A percentile compares a stretch with the other conserved stretches of the same genome.
Evolutionary conservation across 2,888 invertebrate genomes (phyloP).

Genomic region (Pherbina coryleti): DNA sequence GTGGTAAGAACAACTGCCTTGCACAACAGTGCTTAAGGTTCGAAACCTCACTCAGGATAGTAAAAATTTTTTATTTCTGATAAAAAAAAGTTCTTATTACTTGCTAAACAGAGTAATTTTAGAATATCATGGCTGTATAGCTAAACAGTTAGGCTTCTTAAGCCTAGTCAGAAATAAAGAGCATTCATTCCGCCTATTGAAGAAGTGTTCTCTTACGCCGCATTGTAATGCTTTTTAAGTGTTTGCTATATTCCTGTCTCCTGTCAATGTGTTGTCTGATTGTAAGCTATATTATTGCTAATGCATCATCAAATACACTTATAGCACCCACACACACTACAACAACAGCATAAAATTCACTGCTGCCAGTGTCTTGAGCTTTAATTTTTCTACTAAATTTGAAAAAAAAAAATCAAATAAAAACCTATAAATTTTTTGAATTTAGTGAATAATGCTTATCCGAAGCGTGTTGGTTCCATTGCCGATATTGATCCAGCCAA

Average conservation of each 20-base stretch:
- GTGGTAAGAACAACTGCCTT: no score
- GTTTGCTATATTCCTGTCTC: not conserved
- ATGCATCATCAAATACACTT: not conserved
- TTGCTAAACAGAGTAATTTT: no score
- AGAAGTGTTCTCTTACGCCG: no score
- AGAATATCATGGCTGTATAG: no score
- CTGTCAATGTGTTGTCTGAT: not conserved
- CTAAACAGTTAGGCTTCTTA: no score
- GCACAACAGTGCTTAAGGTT: no score
- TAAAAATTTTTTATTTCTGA: no score
- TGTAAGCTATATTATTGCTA: not conserved
- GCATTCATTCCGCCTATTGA: no score
- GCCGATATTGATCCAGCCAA: conserved; percentile 95
- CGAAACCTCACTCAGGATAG: no score
- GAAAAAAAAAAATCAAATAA: not conserved
- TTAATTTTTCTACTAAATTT: not conserved
- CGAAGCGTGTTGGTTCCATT: conserved; percentile 87
- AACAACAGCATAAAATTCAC: not conserved
- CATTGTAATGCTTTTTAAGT: not conserved
- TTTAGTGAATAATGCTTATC: conserved; percentile 68
- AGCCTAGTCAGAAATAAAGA: no score
- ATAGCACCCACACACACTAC: not conserved
- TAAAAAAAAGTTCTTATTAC: no score
- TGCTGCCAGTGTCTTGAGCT: not conserved
- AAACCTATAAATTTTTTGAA: not conserved